Base-by-base conservation (phyloP, 1,140 invertebrate species). In the Berghia stephanieae region DNA sequence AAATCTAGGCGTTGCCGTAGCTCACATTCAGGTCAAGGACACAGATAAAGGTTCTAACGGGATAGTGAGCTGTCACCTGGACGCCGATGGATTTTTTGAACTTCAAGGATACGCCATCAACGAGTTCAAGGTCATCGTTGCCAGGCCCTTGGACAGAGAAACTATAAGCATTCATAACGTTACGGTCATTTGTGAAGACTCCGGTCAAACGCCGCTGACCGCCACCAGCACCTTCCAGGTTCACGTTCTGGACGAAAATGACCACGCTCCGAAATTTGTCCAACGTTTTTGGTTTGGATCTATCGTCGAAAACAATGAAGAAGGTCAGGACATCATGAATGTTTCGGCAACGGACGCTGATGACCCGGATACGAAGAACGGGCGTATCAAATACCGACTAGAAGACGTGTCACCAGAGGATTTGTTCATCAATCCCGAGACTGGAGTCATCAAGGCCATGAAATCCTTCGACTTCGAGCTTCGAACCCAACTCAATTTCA, bases 161-260 rank as follows among this genome's bases (percentile, higher is more conserved):
- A 84, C 89, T 0, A 91, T 92, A 38, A 91, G 93, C 38, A 91
- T 92, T 3, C 94, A 97, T 86, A 87, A 94, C 60, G 93, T 98
- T 55, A 94, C 93, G 1, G 92, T 97, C 3, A 90, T 94, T 21
- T 95, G 94, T n/a, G 92, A 95, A 84, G 95, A 94, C 0, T 91
- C 93, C 76, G 94, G 93, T 3, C 93, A 92, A 81, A 94, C 95
- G 38, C 92, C 93, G 6, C 88, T 95, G 4, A 94, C 92, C 24
- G 92, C 93, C 0, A 91, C 95, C 66, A 92, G 93, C n/a, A 92
- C 94, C 87, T 93, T 97, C 76, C 91, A 92, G 3, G 91, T 98
- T 44, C 93, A 94, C 84, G 94, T 98, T 34, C 90, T 94, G 42
- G 96, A 98, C 88, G 94, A 95, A 79, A 98, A 98, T 87, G 96